Conservation (phyloP, 2,113 vertebrate species). For the Mastomys coucha region DNA sequence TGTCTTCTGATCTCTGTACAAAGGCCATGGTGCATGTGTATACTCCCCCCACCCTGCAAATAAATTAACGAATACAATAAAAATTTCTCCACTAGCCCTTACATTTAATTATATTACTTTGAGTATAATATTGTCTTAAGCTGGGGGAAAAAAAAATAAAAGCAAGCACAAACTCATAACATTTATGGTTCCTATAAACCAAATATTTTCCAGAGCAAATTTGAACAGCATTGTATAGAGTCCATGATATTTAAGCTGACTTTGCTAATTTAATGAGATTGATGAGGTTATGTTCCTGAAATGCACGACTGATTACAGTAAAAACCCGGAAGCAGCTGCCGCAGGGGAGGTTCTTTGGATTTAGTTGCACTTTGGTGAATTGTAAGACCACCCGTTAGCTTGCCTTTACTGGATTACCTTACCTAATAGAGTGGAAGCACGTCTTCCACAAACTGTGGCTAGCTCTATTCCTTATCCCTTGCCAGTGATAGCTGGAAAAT, state of each 20-base stretch:
- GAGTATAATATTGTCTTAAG: conserved; percentile 44
- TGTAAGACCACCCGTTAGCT: neutral
- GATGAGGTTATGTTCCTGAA: conserved; percentile 53
- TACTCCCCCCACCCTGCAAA: neutral
- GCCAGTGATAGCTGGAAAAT: neutral
- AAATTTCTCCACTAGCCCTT: neutral
- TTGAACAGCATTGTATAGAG: conserved; percentile 14
- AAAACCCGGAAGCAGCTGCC: conserved; percentile 24
- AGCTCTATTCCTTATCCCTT: conserved; percentile 30
- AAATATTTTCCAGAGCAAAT: conserved; percentile 44
- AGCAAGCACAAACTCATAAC: conserved; percentile 16
- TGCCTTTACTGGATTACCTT: conserved; percentile 37
- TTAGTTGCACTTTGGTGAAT: conserved; percentile 2
- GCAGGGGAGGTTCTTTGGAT: conserved; percentile 26
- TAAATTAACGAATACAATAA: neutral
- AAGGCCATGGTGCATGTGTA: neutral
- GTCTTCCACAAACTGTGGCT: neutral
- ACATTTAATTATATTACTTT: conserved; percentile 13
- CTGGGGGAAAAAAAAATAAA: conserved; percentile 31
- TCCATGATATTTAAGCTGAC: conserved; percentile 63
- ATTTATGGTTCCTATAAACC: conserved; percentile 42
- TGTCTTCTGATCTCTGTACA: neutral
- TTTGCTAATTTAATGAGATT: conserved; percentile 61
- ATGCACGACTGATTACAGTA: neutral
- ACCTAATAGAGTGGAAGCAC: neutral